These are phyloP conservation scores for Meta bourneti DNA, from an alignment of 2,888 invertebrate genomes.

Conservation along the genomic window DNA sequence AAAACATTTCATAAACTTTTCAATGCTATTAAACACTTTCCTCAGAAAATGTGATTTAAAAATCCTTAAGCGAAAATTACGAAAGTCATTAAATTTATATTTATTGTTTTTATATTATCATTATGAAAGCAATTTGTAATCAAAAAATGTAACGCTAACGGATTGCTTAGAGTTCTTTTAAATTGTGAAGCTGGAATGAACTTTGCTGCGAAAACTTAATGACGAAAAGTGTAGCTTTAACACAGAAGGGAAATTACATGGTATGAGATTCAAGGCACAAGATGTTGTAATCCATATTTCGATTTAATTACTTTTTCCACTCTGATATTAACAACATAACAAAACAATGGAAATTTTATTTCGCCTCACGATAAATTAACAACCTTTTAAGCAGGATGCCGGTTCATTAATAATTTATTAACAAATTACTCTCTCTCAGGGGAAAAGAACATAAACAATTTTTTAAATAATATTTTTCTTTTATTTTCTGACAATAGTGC, in stretches of 20 bases:
- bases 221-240: neutral
- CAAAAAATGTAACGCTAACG: neutral
- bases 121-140: neutral
- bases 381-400: too few relatives aligned
- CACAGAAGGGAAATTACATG: neutral
- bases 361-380: neutral
- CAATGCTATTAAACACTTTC: neutral
- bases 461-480: too few relatives aligned
- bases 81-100: neutral
- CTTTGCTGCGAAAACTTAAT: neutral
- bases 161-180: neutral
- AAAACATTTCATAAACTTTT: neutral
- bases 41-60: neutral
- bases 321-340: neutral
- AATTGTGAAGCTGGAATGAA: neutral
- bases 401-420: too few relatives aligned
- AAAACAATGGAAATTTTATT: neutral
- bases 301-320: neutral
- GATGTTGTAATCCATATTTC: slow-evolving; percentile 20
- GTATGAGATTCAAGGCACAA: neutral
- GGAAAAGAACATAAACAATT: too few relatives aligned
- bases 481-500: too few relatives aligned
- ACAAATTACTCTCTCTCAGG: too few relatives aligned
- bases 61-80: neutral
- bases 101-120: neutral